A percentile compares a stretch with the other conserved stretches of the same genome.
Evolutionary conservation across 1,140 invertebrate species (phyloP).

Genomic region (Brachionus angularis): DNA sequence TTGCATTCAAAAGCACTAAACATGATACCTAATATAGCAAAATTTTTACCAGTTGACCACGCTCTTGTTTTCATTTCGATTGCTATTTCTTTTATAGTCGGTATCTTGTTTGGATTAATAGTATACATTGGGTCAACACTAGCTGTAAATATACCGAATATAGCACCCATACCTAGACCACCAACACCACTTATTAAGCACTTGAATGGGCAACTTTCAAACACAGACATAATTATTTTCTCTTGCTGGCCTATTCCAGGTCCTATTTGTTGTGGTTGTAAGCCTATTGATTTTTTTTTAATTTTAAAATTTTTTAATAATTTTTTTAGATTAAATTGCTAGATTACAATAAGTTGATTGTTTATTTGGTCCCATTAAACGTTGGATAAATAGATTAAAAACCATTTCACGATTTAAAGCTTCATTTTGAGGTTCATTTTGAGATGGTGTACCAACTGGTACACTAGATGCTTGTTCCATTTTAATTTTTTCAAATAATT

Average conservation of each 20-base stretch:
- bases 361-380: slow-evolving; percentile 37
- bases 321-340: background rate
- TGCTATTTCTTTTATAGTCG: slow-evolving; percentile 57
- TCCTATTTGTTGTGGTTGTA: slow-evolving; percentile 34
- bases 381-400: slow-evolving; percentile 31
- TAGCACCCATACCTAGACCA: slow-evolving; percentile 85
- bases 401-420: background rate
- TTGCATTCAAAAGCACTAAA: slow-evolving; percentile 88
- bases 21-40: slow-evolving; percentile 84
- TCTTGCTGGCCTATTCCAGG: background rate
- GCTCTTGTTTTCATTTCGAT: slow-evolving; percentile 85
- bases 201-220: slow-evolving; percentile 90
- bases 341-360: slow-evolving; percentile 33
- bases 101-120: slow-evolving; percentile 63
- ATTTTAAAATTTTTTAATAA: background rate
- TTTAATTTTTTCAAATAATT: no score
- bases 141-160: slow-evolving; percentile 87
- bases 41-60: slow-evolving; percentile 90
- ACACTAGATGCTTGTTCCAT: background rate
- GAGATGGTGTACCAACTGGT: background rate
- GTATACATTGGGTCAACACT: slow-evolving; percentile 84
- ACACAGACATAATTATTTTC: slow-evolving; percentile 48
- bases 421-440: background rate
- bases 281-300: background rate
- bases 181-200: slow-evolving; percentile 79